Evolutionary conservation across 2,797 vertebrate species (phyloP).

Genomic region (Gymnodraco acuticeps): DNA sequence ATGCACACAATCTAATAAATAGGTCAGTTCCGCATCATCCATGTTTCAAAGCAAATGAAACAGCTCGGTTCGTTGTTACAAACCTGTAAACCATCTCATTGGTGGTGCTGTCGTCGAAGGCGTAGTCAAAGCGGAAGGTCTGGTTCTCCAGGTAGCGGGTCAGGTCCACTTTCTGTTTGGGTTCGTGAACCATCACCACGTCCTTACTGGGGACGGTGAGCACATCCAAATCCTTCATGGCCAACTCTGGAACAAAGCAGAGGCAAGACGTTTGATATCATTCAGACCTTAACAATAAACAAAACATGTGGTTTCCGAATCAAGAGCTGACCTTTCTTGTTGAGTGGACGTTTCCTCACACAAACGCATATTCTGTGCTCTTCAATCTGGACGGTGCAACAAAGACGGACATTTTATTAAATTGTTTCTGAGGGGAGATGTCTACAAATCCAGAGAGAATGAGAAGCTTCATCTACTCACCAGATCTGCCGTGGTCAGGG

Average conservation of each 20-base stretch:
- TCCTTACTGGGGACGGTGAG: conserved; percentile 99
- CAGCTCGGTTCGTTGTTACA: not conserved
- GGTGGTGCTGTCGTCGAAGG: conserved; percentile 94
- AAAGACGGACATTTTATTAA: conserved; percentile 16
- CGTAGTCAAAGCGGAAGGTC: conserved; percentile 98
- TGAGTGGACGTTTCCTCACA: conserved; percentile 96
- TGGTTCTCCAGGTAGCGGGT: conserved; percentile 98
- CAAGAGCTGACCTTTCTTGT: conserved; percentile 92
- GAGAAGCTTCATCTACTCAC: conserved; percentile 80
- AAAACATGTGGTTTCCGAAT: too few species aligned
- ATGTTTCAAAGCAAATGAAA: too few species aligned
- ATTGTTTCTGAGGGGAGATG: not conserved
- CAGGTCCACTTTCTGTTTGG: conserved; percentile 98
- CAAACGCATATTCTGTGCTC: conserved; percentile 99
- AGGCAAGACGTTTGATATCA: not conserved
- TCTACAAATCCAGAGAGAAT: not conserved
- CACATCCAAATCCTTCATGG: conserved; percentile 96
- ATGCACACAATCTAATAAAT: not conserved
- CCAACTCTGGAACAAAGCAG: conserved; percentile 86
- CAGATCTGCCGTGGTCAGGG: conserved; percentile 93
- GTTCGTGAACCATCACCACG: conserved; percentile 98
- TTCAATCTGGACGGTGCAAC: conserved; percentile 88
- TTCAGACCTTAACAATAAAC: too few species aligned
- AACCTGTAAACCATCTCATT: conserved; percentile 99
- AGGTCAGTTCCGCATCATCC: not conserved